Base-by-base conservation (phyloP, 2,113 vertebrate species). In the Phalacrocorax pelagicus region DNA sequence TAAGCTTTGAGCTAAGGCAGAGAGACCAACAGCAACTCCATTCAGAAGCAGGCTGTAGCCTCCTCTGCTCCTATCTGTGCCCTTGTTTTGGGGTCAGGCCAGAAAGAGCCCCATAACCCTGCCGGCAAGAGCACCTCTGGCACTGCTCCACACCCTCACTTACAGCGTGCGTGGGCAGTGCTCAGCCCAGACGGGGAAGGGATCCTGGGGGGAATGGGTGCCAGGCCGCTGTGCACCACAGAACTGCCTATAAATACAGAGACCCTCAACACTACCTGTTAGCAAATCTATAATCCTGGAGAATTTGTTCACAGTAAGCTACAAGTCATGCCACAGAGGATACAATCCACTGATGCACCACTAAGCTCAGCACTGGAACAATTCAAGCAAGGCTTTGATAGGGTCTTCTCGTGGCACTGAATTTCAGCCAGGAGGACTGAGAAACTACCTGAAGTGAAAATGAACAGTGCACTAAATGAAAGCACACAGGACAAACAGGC, bases 271-370 rank as follows among this genome's bases (percentile, higher is more conserved):
- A 9, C 36, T 29, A 61, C 26, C 81, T 54, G 79, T 73, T 5
- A 69, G 62, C 29, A 77, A 77, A 57, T 54, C 46, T 38, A 24
- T 66, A 90, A 51, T 46, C 40, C 66, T 32, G 38, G 42, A 73
- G 59, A 62, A 77, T 23, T 70, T 70, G 38, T 16, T 65, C 55
- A 70, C 10, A 66, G 77, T 8, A 78, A 86, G 6, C 26, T 75
- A 5, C 19, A 61, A n/a, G 18, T n/a, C 40, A 16, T 0, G 0
- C 21, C 55, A 81, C 0, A 0, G 34, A 61, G 54, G 20, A 36
- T 18, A 27, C n/a, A 49, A 38, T 24, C 72, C 49, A 75, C 34
- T 29, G 49, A 30, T 6, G 22, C n/a, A 38, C 19, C 59, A 24
- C 38, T 29, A 42, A 73, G 23, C 40, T 30, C 42, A 70, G 72